phyloP scores from a whole-genome alignment of 2,797 vertebrate species.

The Tiaroga cobitis region DNA sequence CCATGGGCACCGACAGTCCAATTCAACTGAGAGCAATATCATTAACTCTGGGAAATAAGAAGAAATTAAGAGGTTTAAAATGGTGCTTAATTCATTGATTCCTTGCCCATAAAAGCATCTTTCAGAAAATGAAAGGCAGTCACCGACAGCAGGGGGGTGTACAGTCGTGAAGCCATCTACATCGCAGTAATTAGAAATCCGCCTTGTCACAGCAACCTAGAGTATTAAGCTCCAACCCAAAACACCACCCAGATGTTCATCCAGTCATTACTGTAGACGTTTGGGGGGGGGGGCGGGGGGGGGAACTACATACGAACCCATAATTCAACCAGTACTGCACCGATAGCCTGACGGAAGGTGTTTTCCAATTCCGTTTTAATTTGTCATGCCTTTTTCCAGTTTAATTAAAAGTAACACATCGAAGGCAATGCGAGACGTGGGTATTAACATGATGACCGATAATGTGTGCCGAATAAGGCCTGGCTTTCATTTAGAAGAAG shows the following conservation, averaged over 20 bases:
- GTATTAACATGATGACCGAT: constrained; percentile 84
- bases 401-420: constrained; percentile 83
- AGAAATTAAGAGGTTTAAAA: constrained; percentile 56
- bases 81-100: constrained; percentile 55
- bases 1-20: constrained; percentile 64
- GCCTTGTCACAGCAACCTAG: constrained; percentile 19
- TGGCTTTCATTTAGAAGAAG: constrained; percentile 43
- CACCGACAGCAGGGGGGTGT: constrained; percentile 36
- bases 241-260: constrained; percentile 34
- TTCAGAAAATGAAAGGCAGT: constrained; percentile 47
- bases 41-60: constrained; percentile 52
- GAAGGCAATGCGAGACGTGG: constrained; percentile 75
- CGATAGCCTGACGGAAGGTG: constrained; percentile 69
- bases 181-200: constrained; percentile 50
- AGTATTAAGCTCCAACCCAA: constrained; percentile 31
- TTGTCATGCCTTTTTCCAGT: constrained; percentile 75
- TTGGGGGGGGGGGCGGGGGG: not conserved
- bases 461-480: constrained; percentile 68
- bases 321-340: constrained; percentile 63
- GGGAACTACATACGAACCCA: constrained; percentile 49
- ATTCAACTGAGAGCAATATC: constrained; percentile 68
- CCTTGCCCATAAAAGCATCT: constrained; percentile 53
- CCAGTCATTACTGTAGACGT: constrained; percentile 23
- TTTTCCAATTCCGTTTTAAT: constrained; percentile 78
- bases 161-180: constrained; percentile 24